Base-by-base conservation (phyloP, 2,888 invertebrate species). In the Scaptomyza cyrtandrae region DNA sequence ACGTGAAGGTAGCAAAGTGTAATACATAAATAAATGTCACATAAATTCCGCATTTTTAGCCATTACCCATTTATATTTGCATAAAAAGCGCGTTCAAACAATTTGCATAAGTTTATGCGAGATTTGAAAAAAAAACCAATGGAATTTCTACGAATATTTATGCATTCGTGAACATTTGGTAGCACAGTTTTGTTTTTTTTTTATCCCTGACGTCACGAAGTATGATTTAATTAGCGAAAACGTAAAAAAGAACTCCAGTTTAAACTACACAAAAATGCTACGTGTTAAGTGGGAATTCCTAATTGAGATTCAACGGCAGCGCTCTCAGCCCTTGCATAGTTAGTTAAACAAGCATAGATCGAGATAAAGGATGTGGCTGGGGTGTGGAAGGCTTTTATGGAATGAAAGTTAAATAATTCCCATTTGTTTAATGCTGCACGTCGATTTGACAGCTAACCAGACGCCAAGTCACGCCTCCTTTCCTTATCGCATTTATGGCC, bases 291-390 rank as follows among this genome's bases (percentile, higher is more conserved):
- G 62, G 48, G 46, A 69, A 50, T 52, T 74, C 43, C 82, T 83
- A 83, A 83, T 83, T 83, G 75, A 76, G 69, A 83, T 86, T 83
- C 82, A 31, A 74, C 60, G 46, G 61, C 39, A 58, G 81, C 33
- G 76, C 33, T 64, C 49, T 55, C 62, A 70, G 55, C 68, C 64
- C 71, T 86, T 80, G 76, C 68, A 76, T 86, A 83, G 81, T 82
- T 82, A 86, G 80, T 82, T 86, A 82, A 82, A 78, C 82, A 82
- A 59, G 31, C 50, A 46, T 29, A 11, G 55, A 31, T 41, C 29
- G 33, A n/a, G 44, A 11, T 19, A 27, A n/a, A 16, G 27, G n/a
- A 11, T 24, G 7, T 39, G 39, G n/a, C 14, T 14, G 19, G 13
- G 5, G 37, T n/a, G 39, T 7, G n/a, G n/a, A 1, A 27, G n/a